Conservation (phyloP, 2,797 vertebrate genomes). For the Acrossocheilus fasciatus region DNA sequence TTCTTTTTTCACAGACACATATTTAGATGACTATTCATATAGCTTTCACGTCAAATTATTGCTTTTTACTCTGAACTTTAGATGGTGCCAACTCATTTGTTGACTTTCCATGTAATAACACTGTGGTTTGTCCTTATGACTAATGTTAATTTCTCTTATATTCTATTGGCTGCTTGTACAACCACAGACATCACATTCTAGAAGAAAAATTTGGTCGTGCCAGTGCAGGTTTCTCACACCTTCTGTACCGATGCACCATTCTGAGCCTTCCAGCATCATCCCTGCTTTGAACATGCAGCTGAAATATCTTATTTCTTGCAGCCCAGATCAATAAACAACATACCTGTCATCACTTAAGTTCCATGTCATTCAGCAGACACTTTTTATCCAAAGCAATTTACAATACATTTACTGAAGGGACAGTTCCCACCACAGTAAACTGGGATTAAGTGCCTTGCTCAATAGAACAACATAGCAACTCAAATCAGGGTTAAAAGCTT, state of each 20-base stretch:
- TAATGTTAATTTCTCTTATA: slow-evolving; percentile 26
- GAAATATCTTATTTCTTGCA: slow-evolving; percentile 13
- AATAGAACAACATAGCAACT: slow-evolving; percentile 11
- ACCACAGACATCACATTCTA: slow-evolving; percentile 31
- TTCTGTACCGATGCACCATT: background rate
- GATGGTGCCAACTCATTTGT: slow-evolving; percentile 20
- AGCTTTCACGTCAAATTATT: slow-evolving; percentile 2
- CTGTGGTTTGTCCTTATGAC: slow-evolving; percentile 21
- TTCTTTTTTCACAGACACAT: background rate
- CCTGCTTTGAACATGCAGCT: background rate
- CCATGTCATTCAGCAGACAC: slow-evolving; percentile 21
- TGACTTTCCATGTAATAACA: slow-evolving; percentile 15
- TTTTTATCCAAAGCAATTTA: slow-evolving; percentile 10
- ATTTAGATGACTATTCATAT: background rate
- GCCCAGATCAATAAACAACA: slow-evolving; percentile 25
- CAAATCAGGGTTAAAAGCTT: background rate
- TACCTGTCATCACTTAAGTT: slow-evolving; percentile 21
- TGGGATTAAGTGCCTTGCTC: slow-evolving; percentile 8
- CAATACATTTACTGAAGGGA: background rate
- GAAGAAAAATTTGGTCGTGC: background rate
- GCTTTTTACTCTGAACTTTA: background rate
- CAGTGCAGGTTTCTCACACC: slow-evolving; percentile 30
- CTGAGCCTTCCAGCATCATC: slow-evolving; percentile 5
- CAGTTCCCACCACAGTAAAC: background rate
- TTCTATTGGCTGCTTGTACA: slow-evolving; percentile 25